Evolutionary conservation across 2,888 invertebrate species (phyloP).

Genomic region (Eupithecia exiguata): DNA sequence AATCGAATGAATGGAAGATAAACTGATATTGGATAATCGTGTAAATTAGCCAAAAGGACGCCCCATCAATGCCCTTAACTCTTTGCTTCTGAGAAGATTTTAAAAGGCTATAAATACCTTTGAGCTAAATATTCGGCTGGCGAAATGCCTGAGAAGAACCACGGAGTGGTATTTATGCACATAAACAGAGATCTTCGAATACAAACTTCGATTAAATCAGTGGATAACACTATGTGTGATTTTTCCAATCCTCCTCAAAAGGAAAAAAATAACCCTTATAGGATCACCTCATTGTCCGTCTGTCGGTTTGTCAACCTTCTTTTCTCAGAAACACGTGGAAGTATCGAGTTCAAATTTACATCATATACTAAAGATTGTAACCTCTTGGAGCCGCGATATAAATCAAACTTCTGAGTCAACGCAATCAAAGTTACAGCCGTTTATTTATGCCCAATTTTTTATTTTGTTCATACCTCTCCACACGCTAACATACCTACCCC

Average conservation of each 20-base stretch:
- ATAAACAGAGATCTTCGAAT: neutral
- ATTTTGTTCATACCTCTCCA: neutral
- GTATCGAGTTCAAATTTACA: too few relatives aligned
- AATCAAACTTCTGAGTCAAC: too few relatives aligned
- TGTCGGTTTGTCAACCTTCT: too few relatives aligned
- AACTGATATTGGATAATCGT: slow-evolving; percentile 32
- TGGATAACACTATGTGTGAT: neutral
- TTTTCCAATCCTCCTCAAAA: too few relatives aligned
- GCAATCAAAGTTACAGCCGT: too few relatives aligned
- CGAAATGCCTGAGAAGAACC: slow-evolving; percentile 56
- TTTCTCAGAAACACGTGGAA: too few relatives aligned
- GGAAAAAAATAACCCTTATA: too few relatives aligned
- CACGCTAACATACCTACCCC: slow-evolving; percentile 17
- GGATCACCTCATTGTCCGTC: too few relatives aligned
- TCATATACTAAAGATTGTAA: too few relatives aligned
- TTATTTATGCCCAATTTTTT: too few relatives aligned
- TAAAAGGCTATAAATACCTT: slow-evolving; percentile 42
- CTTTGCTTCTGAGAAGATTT: slow-evolving; percentile 29
- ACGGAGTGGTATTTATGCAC: slow-evolving; percentile 17
- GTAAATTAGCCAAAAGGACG: slow-evolving; percentile 29
- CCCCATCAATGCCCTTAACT: slow-evolving; percentile 16
- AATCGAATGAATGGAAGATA: slow-evolving; percentile 25
- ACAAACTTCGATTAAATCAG: neutral
- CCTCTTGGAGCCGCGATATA: too few relatives aligned
- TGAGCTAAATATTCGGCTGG: slow-evolving; percentile 60